A percentile compares a stretch with the other conserved stretches of the same genome.
Evolutionary conservation across 1,140 invertebrate species (phyloP).

Genomic region (Laodelphax striatellus): DNA sequence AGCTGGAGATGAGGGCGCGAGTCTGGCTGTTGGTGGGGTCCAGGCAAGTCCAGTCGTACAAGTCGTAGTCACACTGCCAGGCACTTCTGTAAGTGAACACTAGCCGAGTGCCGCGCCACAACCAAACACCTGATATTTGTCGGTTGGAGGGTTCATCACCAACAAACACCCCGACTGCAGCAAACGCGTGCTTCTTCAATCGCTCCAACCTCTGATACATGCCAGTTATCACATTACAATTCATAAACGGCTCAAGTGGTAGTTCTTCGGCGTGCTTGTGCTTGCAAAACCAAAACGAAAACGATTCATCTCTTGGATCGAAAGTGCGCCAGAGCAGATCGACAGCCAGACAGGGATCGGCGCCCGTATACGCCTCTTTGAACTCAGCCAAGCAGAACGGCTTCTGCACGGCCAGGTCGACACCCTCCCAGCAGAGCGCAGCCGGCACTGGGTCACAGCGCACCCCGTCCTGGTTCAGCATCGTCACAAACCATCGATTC

Average conservation of each 20-base stretch:
- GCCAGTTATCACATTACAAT: slow-evolving; percentile 52
- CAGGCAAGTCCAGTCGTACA: slow-evolving; percentile 54
- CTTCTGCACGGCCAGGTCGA: slow-evolving; percentile 26
- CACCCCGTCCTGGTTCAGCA: slow-evolving; percentile 45
- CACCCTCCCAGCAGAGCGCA: neutral
- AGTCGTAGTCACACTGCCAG: slow-evolving; percentile 53
- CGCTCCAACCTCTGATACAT: slow-evolving; percentile 60
- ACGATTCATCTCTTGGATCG: slow-evolving; percentile 43
- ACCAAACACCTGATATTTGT: slow-evolving; percentile 51
- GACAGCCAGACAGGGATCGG: slow-evolving; percentile 48
- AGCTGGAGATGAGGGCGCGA: slow-evolving; percentile 48
- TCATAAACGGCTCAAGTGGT: slow-evolving; percentile 45
- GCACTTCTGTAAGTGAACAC: slow-evolving; percentile 44
- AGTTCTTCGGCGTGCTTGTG: slow-evolving; percentile 54
- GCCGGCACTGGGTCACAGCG: slow-evolving; percentile 8
- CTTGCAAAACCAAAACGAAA: slow-evolving; percentile 53
- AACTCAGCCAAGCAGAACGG: slow-evolving; percentile 55
- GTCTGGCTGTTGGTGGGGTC: slow-evolving; percentile 41
- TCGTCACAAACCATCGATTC: slow-evolving; percentile 58
- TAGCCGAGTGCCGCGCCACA: slow-evolving; percentile 51
- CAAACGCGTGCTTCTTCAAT: slow-evolving; percentile 56
- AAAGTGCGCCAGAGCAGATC: slow-evolving; percentile 62
- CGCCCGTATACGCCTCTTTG: slow-evolving; percentile 55
- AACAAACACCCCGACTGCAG: slow-evolving; percentile 43
- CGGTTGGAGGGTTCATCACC: slow-evolving; percentile 45